These are phyloP conservation scores for Nipponia nippon DNA, from an alignment of 2,113 vertebrate genomes.

Conservation along the genomic window DNA sequence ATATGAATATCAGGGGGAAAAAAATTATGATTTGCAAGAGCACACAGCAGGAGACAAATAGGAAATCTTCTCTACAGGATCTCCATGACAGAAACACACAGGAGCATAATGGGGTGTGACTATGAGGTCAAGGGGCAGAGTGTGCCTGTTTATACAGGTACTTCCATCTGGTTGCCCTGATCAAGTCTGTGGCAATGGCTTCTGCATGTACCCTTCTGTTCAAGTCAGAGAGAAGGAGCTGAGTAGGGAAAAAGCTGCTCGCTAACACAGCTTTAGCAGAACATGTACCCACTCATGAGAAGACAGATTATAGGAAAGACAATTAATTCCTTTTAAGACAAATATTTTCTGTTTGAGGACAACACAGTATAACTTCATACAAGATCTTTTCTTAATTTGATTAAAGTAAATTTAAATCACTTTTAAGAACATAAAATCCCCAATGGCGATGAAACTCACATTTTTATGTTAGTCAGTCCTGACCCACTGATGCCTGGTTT, in stretches of 20 bases:
- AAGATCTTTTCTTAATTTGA: not conserved
- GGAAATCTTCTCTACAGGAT: not conserved
- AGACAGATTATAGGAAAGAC: not conserved
- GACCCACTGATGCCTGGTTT: not conserved
- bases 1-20: not conserved
- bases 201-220: not conserved
- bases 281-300: not conserved
- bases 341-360: not conserved
- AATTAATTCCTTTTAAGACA: not conserved
- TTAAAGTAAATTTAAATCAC: not conserved
- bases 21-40: not conserved
- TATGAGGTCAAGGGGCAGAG: not conserved
- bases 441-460: not conserved
- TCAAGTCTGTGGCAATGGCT: not conserved
- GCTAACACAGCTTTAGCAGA: not conserved
- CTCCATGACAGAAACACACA: not conserved
- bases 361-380: not conserved
- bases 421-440: not conserved
- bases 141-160: not conserved
- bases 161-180: not conserved
- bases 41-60: not conserved
- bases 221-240: not conserved
- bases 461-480: not conserved
- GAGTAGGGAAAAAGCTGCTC: not conserved
- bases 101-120: not conserved